phyloP scores from a whole-genome alignment of 2,113 vertebrate species.

The Odontesthes bonariensis region DNA sequence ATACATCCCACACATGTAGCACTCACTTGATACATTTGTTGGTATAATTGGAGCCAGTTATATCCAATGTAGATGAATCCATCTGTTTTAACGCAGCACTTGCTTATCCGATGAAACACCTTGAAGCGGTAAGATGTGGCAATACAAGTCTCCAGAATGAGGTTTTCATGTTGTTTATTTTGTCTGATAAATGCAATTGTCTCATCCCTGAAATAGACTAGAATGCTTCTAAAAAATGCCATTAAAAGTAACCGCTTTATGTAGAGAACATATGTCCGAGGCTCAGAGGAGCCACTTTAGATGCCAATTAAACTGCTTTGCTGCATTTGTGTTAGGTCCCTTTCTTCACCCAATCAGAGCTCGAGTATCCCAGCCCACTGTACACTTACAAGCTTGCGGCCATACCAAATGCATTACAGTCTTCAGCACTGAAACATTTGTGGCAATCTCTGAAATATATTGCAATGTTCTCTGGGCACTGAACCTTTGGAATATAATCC shows the following conservation, averaged over 20 bases:
- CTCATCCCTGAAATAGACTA: too few species aligned
- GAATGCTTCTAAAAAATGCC: too few species aligned
- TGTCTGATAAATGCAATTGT: not conserved
- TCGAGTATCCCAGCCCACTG: not conserved
- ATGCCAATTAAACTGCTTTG: too few species aligned
- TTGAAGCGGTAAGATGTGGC: not conserved
- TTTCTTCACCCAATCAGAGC: constrained; percentile 10
- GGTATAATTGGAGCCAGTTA: not conserved
- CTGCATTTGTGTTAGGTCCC: not conserved
- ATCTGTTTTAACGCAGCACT: not conserved
- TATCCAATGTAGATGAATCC: not conserved
- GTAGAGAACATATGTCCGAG: too few species aligned
- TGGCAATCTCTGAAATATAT: constrained; percentile 16
- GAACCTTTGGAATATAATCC: constrained; percentile 10
- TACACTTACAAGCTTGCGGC: constrained; percentile 5
- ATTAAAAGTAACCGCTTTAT: too few species aligned
- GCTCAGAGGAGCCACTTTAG: not conserved
- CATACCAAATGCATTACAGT: constrained; percentile 11
- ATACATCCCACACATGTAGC: not conserved
- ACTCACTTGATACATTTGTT: not conserved
- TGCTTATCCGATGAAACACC: too few species aligned
- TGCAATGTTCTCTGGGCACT: constrained; percentile 6
- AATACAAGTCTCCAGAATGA: not conserved
- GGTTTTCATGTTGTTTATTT: not conserved
- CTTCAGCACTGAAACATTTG: constrained; percentile 3